Evolutionary conservation across 2,888 invertebrate genomes (phyloP).

Genomic region (Ligdia adustata): DNA sequence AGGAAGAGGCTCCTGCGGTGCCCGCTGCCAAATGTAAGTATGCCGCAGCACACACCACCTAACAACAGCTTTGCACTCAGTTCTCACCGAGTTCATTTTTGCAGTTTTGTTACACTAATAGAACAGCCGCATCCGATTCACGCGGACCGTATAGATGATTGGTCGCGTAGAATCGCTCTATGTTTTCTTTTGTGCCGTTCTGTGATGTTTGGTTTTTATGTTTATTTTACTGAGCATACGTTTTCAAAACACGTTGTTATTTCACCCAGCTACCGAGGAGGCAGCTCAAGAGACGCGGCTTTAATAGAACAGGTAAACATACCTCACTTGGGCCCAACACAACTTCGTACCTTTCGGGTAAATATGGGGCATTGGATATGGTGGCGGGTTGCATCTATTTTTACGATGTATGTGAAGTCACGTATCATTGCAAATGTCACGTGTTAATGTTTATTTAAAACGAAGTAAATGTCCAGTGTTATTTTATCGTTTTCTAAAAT

Average conservation of each 20-base stretch:
- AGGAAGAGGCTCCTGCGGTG: slow-evolving; percentile 59
- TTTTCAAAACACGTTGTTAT: slow-evolving; percentile 83
- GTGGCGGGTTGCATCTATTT: slow-evolving; percentile 44
- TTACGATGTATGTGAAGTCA: slow-evolving; percentile 37
- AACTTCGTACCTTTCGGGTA: slow-evolving; percentile 47
- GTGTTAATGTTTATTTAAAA: slow-evolving; percentile 21
- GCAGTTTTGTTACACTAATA: slow-evolving; percentile 80
- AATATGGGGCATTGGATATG: slow-evolving; percentile 40
- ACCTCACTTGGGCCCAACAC: slow-evolving; percentile 74
- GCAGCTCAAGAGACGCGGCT: slow-evolving; percentile 84
- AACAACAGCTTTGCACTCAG: slow-evolving; percentile 78
- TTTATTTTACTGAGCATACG: slow-evolving; percentile 75
- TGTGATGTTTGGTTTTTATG: slow-evolving; percentile 81
- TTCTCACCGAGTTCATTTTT: slow-evolving; percentile 77
- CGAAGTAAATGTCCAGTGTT: slow-evolving; percentile 31
- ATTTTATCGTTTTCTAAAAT: slow-evolving; percentile 40
- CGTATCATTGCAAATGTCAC: slow-evolving; percentile 19
- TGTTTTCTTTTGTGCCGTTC: slow-evolving; percentile 78
- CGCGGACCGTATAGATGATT: slow-evolving; percentile 44
- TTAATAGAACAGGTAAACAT: slow-evolving; percentile 83
- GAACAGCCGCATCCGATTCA: slow-evolving; percentile 63
- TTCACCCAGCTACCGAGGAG: slow-evolving; percentile 85
- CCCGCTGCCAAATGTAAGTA: slow-evolving; percentile 78
- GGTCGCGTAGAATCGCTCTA: slow-evolving; percentile 54
- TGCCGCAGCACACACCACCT: slow-evolving; percentile 45